Evolutionary conservation across 2,888 invertebrate species (phyloP).

Genomic region (Amblyjoppa proteus): DNA sequence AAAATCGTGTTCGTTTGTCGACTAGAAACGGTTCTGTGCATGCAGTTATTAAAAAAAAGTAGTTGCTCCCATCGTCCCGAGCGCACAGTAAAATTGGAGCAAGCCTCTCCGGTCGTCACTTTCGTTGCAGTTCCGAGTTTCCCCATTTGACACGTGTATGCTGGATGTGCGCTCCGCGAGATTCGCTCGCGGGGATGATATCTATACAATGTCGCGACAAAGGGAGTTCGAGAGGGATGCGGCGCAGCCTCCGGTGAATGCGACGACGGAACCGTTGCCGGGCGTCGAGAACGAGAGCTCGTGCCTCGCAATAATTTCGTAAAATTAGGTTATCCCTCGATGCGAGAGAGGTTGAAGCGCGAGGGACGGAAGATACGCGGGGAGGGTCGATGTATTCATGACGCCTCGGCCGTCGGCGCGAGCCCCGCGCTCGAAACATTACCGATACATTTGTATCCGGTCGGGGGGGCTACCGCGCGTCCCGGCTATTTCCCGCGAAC

Average conservation of each 20-base stretch:
- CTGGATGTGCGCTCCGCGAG: background rate
- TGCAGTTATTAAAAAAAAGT: background rate
- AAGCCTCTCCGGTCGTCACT: background rate
- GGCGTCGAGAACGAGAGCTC: slow-evolving; percentile 57
- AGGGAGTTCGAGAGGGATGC: slow-evolving; percentile 15
- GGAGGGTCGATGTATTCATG: slow-evolving; percentile 50
- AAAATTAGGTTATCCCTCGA: slow-evolving; percentile 77
- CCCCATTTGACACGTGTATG: background rate
- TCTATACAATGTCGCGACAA: slow-evolving; percentile 22
- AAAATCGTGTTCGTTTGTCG: too few relatives aligned
- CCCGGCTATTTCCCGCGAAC: slow-evolving; percentile 58
- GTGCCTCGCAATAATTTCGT: slow-evolving; percentile 74
- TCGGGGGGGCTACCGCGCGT: slow-evolving; percentile 33
- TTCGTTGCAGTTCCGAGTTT: slow-evolving; percentile 5
- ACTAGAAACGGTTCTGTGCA: background rate
- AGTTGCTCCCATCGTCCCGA: background rate
- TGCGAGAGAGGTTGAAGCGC: slow-evolving; percentile 49
- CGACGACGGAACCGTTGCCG: background rate
- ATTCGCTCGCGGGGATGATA: slow-evolving; percentile 9
- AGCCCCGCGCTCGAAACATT: slow-evolving; percentile 41
- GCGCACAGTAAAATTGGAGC: background rate
- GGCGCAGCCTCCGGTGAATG: slow-evolving; percentile 16
- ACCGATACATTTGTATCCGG: slow-evolving; percentile 66
- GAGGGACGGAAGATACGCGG: background rate
- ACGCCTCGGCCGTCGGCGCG: slow-evolving; percentile 25